Conservation (phyloP, 2,797 vertebrate genomes). For the Mus spretus region DNA sequence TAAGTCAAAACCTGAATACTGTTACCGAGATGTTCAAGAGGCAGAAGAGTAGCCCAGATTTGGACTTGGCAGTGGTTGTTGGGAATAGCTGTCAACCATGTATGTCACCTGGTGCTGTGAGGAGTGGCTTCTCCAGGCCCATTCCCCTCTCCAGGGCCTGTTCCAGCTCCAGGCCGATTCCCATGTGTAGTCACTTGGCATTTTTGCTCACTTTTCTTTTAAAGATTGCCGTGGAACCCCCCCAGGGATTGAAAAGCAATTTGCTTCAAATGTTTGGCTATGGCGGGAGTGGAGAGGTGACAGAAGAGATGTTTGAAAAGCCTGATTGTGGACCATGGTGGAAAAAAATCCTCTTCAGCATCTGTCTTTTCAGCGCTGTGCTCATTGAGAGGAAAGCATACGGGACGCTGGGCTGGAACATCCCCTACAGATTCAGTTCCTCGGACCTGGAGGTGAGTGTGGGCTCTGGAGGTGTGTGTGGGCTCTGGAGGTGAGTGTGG, state of each 20-base stretch:
- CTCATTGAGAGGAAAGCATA: constrained; percentile 87
- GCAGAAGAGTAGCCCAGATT: not conserved
- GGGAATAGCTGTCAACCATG: not conserved
- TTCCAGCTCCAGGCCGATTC: no score
- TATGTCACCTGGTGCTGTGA: no score
- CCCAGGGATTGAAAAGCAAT: constrained; percentile 85
- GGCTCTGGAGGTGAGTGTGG: not conserved
- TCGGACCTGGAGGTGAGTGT: constrained; percentile 87
- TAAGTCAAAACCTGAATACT: not conserved
- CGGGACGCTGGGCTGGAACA: constrained; percentile 87
- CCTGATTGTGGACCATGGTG: constrained; percentile 79
- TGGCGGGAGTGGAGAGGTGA: constrained; percentile 80
- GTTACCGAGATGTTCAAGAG: not conserved
- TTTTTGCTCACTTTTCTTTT: constrained; percentile 20
- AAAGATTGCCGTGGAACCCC: constrained; percentile 85
- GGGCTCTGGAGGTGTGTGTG: constrained; percentile 83
- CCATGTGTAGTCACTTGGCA: not conserved
- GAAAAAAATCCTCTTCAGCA: constrained; percentile 87
- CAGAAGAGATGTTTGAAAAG: constrained; percentile 82
- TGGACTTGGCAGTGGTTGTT: not conserved
- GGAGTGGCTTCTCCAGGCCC: not conserved
- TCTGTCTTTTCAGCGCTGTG: constrained; percentile 87
- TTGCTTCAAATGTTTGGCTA: constrained; percentile 86
- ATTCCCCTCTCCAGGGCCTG: not conserved
- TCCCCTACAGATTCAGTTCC: constrained; percentile 85